A percentile compares a stretch with the other conserved stretches of the same genome.
Evolutionary conservation across 2,888 invertebrate genomes (phyloP).

Genomic region (Sicus ferrugineus): DNA sequence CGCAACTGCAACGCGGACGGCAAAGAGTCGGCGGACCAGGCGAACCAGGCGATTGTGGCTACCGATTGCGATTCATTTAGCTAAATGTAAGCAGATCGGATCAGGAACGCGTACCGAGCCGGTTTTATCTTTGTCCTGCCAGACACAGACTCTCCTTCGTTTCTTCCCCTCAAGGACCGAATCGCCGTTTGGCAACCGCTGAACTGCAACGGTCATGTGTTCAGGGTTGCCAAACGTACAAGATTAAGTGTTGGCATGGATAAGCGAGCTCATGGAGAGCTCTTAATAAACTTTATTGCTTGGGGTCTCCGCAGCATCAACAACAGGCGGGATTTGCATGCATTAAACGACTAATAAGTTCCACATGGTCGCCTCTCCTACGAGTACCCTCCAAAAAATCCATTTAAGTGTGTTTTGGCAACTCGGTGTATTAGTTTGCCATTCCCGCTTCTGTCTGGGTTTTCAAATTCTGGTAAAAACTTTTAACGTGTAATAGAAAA

Average conservation of each 20-base stretch:
- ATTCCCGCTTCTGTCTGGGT: no score
- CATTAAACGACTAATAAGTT: not conserved
- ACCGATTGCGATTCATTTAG: conserved; percentile 17
- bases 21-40: conserved; percentile 19
- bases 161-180: not conserved
- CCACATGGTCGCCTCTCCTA: not conserved
- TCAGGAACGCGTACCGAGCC: not conserved
- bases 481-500: no score
- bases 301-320: not conserved
- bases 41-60: no score
- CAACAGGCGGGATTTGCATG: not conserved
- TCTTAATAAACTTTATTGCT: not conserved
- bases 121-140: conserved; percentile 6
- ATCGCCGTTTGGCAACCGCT: not conserved
- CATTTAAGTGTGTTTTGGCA: no score
- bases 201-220: not conserved
- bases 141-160: not conserved
- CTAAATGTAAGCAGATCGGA: conserved; percentile 24
- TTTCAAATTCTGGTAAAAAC: no score
- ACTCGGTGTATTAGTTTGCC: no score
- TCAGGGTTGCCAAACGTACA: not conserved
- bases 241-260: not conserved
- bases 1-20: not conserved
- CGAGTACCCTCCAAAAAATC: no score
- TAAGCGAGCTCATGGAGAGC: not conserved